Base-by-base conservation (phyloP, 2,888 invertebrate genomes). In the Ennomos erosarius region DNA sequence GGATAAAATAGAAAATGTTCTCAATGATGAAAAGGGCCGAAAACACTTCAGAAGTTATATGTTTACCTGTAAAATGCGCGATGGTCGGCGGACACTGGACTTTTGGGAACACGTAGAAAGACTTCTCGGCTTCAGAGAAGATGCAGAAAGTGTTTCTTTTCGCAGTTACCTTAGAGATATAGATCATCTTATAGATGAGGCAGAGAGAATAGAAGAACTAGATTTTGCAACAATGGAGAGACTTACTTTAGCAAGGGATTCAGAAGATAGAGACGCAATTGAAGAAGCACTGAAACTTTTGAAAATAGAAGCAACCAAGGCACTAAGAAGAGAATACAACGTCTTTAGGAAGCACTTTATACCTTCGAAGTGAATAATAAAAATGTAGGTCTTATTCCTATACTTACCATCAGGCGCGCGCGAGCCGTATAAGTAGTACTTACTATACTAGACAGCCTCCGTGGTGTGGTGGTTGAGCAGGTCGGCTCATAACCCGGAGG, bases 1-100 rank as follows among this genome's bases (percentile, higher is more conserved):
- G 55, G 93, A 93, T 69, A 90, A 83, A 77, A 90, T 93, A 66
- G 92, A 93, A 76, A 92, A 93, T 74, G 86, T 93, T 40, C 81
- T 93, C 43, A 88, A 82, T 52, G 88, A 92, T 63, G 89, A 90
- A 58, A 92, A 88, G 64, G 92, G 92, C 0, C 81, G 90, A 55
- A 82, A 83, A 61, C 69, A 92, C 12, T 92, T 93, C 59, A 82
- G 90, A 58, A 88, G 88, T 71, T 93, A 89, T 66, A 90, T 93
- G 90, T 84, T 76, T 65, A 84, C 90, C 3, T 82, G 87, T 16
- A 88, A 88, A 69, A 78, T 92, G 78, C 82, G 77, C 65, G 79
- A 85, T 62, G 93, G 91, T 10, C 81, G 85, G 26, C 77, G 78
- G 60, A 77, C 82, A 9, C 72, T 93, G 53, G 85, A 86, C 68